Evolutionary conservation across 2,888 invertebrate genomes (phyloP).

Genomic region (Eupeodes luniger): DNA sequence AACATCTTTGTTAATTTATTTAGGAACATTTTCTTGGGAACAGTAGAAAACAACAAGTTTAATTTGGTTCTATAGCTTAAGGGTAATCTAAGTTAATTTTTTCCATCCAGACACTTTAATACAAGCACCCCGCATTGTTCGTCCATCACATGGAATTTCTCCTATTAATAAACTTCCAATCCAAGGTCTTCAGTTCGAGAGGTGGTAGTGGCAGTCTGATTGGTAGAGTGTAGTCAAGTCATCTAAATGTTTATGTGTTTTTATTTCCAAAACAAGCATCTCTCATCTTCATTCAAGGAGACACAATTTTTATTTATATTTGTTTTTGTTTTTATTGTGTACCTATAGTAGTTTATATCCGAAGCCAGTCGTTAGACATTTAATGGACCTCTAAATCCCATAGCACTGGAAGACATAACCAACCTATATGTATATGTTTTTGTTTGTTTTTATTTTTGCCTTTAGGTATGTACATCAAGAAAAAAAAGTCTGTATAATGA

Average conservation of each 20-base stretch:
- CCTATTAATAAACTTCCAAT: neutral
- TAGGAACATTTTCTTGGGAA: no score
- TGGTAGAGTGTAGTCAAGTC: neutral
- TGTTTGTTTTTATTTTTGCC: neutral
- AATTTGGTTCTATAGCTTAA: no score
- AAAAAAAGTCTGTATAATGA: neutral
- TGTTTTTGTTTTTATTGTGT: neutral
- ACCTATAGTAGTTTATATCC: neutral
- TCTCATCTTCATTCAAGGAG: neutral
- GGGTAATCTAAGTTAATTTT: no score
- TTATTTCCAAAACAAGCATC: neutral
- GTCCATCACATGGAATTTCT: no score
- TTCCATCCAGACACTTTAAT: no score
- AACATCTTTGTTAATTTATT: no score
- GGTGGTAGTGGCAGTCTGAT: neutral
- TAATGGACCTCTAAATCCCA: neutral
- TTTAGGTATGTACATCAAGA: no score
- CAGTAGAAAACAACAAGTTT: no score
- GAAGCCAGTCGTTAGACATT: constrained; percentile 7
- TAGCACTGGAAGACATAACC: neutral
- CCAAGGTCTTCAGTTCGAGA: neutral
- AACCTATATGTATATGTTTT: neutral
- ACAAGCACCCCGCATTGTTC: no score
- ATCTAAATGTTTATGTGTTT: neutral
- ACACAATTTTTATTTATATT: neutral